Conservation (phyloP, 2,113 vertebrate genomes). For the Neomonachus schauinslandi region DNA sequence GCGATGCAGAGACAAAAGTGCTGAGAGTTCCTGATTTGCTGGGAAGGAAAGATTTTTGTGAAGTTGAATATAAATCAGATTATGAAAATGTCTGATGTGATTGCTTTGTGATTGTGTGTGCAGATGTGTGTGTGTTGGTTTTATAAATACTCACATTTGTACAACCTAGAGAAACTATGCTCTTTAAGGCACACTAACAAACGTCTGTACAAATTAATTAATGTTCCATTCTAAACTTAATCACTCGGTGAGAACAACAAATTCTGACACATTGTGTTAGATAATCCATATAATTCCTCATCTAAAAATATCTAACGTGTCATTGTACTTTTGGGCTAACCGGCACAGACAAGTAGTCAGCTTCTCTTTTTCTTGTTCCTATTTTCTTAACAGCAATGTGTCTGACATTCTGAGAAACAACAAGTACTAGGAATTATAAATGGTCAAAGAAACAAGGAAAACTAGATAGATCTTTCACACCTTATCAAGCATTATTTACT, state of each 20-base stretch:
- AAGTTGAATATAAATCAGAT: not conserved
- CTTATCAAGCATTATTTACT: not conserved
- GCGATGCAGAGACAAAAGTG: not conserved
- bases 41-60: not conserved
- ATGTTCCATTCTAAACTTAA: not conserved
- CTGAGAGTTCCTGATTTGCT: not conserved
- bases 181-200: not conserved
- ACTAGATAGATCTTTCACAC: not conserved
- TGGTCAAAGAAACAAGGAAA: not conserved
- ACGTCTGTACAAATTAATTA: conserved; percentile 4
- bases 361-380: not conserved
- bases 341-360: not conserved
- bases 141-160: not conserved
- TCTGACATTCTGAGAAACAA: not conserved
- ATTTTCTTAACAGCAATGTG: not conserved
- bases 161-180: not conserved
- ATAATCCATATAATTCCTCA: not conserved
- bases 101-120: not conserved
- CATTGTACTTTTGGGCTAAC: not conserved
- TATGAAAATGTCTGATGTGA: not conserved
- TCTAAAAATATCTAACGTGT: not conserved
- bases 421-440: not conserved
- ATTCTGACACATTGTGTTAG: not conserved
- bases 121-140: not conserved
- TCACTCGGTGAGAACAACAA: conserved; percentile 18